Evolutionary conservation across 2,888 invertebrate genomes (phyloP).

Genomic region (Acronicta aceris): DNA sequence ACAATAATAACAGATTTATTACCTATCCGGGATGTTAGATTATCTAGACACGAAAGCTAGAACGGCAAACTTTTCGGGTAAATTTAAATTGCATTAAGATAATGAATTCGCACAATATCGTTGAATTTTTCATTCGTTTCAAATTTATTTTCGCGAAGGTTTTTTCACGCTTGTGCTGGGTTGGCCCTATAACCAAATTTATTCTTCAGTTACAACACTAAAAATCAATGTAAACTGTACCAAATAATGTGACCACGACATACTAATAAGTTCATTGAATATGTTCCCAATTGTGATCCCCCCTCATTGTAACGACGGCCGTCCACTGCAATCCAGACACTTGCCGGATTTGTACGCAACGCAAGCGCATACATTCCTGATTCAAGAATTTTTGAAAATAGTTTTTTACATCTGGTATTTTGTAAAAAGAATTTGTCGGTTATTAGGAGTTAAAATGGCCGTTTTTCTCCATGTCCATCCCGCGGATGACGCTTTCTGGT

Average conservation of each 20-base stretch:
- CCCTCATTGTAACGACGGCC: conserved; percentile 69
- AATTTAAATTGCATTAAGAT: too few species aligned
- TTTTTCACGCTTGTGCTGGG: background rate
- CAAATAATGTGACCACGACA: conserved; percentile 57
- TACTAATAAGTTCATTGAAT: conserved; percentile 65
- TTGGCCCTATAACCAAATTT: background rate
- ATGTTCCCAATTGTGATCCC: conserved; percentile 76
- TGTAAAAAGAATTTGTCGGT: background rate
- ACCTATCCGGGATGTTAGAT: too few species aligned
- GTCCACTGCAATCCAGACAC: conserved; percentile 71
- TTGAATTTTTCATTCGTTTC: too few species aligned
- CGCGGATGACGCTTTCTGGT: conserved; percentile 76
- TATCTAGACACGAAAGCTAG: too few species aligned
- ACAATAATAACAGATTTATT: too few species aligned
- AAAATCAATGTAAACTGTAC: conserved; percentile 30
- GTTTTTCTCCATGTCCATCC: conserved; percentile 60
- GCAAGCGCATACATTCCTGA: conserved; percentile 43
- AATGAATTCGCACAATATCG: too few species aligned
- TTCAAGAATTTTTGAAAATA: conserved; percentile 1
- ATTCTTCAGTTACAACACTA: background rate
- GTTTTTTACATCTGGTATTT: background rate
- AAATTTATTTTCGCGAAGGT: background rate
- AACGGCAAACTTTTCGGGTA: too few species aligned
- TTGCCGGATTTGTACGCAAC: conserved; percentile 70
- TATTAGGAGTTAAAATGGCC: conserved; percentile 65